Conservation (phyloP, 2,113 vertebrate genomes). For the Cochlearius cochlearius region DNA sequence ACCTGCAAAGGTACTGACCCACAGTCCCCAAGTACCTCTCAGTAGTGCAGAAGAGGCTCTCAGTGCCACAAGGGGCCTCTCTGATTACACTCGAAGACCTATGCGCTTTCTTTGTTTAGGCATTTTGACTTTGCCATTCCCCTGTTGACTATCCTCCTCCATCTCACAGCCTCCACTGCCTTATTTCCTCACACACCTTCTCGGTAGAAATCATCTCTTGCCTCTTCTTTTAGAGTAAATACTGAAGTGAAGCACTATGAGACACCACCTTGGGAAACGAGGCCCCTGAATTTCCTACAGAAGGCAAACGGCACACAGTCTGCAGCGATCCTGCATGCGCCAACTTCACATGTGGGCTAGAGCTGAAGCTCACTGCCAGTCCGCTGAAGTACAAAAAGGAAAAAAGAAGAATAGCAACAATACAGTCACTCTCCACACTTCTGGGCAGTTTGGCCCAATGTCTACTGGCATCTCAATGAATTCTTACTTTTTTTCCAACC, state of each 20-base stretch:
- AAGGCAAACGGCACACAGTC: fast-evolving
- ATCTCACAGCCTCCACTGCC: not conserved
- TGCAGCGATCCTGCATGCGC: fast-evolving
- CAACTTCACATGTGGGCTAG: not conserved
- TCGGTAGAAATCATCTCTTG: not conserved
- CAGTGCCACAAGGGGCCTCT: not conserved
- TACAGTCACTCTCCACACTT: not conserved
- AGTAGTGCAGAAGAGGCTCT: not conserved
- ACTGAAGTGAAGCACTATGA: not conserved
- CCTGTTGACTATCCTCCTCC: not conserved
- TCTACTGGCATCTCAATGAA: not conserved
- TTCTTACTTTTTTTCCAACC: not conserved
- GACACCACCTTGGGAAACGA: not conserved
- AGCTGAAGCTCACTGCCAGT: not conserved
- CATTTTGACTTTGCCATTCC: not conserved
- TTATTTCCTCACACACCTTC: not conserved
- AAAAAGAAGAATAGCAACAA: not conserved
- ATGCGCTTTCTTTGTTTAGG: not conserved
- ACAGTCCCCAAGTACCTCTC: not conserved
- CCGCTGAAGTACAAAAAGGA: not conserved
- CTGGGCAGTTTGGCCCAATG: not conserved
- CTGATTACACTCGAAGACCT: not conserved
- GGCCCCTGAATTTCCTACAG: not conserved
- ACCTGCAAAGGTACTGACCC: not conserved
- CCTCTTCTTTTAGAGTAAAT: not conserved